Evolutionary conservation across 2,113 vertebrate species (phyloP), one percentile per base, ranked within the genome.

Genomic region (Oxygymnocypris stewartii): DNA sequence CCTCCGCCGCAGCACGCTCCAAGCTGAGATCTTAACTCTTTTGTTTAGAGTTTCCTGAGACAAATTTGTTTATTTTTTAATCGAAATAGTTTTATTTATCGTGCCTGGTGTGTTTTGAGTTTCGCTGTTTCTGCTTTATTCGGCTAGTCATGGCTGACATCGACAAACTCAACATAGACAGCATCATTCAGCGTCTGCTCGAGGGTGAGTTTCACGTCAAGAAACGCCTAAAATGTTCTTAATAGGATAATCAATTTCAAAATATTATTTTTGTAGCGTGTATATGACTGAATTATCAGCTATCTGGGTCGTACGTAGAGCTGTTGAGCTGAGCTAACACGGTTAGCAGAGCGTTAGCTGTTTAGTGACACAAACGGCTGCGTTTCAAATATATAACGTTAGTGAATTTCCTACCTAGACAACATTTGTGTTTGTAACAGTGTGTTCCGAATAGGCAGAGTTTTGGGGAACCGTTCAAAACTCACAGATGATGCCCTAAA

Each of bases 131-230:
- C 44, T 59, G 54, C 18, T 79, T 49, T 76, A 73, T 42, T 79
- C 85, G 85, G 83, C 47, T 44, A 79, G 74, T 69, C 90, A 99
- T 99, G 98, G 97, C 97, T 89, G 98, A 99, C 94, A 96, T 97
- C 89, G 97, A 99, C 92, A 98, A 99, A 89, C 97, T 99, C 89
- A 99, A 98, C 94, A 99, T 98, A 96, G 97, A 98, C 95, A 99
- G 97, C 94, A 99, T 99, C 94, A 99, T 99, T 93, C 97, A 99
- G 90, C 97, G 97, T 89, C 96, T 99, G 90, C 95, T 99, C 94
- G 98, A 99, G 96, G 97, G 98, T 98, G 95, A 97, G 95, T 40
- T 37, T 57, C 12, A 42, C 13, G 0, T 31, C 44, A 35, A 35
- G 14, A 18, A 25, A 71, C 18, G 25, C 3, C 23, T 61, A 16